Evolutionary conservation across 2,113 vertebrate species (phyloP), one percentile per base, ranked within the genome.

Genomic region (Dermatemys mawii): DNA sequence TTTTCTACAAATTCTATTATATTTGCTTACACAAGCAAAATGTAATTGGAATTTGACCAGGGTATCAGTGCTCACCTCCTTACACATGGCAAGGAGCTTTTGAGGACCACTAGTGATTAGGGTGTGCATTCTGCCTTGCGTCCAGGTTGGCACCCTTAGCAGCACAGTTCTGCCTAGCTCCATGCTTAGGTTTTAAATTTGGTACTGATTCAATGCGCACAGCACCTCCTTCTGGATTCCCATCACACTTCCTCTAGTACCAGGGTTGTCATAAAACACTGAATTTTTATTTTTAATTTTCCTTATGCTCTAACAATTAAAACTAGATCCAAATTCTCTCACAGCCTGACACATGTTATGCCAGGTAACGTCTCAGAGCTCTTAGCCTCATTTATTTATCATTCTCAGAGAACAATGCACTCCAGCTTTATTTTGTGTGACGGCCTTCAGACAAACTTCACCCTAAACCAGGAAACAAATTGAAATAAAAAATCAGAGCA

Each of bases 381-480:
- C 1, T 32, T 0, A 1, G 4, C 11, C 3, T 8, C 1, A 4
- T 3, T 22, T 80, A 1, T 48, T 55, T 26, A 46, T 2, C 5
- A 13, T 10, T 44, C n/a, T 5, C 75, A 67, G 63, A 70, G 8
- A 48, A 32, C 89, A 86, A 19, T n/a, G 53, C 78, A 81, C 1
- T 6, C 26, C 27, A 75, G 8, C 21, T 90, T 44, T 35, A 11
- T 63, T 78, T 87, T 4, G 1, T 46, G 21, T 5, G 83, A 46
- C 6, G 49, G 12, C 11, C 54, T 78, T 21, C 29, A 6, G 38
- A 27, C 9, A 70, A 38, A 44, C 85, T 70, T 87, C 51, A 51
- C 44, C 49, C 26, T 54, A 76, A 5, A 87, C 16, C 22, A 76
- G 32, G 1, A 82, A 76, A 4, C 6, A 51, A 86, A 88, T 10